Percentiles rank a stretch among this genome's conserved stretches.
phyloP scores from a whole-genome alignment of 1,140 invertebrate species.

The Tetragonula clypearis region DNA sequence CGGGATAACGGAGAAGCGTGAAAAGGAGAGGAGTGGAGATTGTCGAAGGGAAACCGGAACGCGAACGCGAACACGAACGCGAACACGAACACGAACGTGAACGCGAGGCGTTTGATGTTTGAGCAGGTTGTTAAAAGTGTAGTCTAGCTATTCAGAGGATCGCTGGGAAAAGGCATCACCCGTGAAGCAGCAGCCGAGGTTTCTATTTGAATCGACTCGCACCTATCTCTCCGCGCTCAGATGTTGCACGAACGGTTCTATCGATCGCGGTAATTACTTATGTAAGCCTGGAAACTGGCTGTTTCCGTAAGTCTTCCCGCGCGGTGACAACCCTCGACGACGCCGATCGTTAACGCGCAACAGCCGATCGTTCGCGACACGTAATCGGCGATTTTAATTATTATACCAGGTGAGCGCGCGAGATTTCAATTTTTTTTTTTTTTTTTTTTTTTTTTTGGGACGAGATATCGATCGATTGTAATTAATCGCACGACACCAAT shows the following conservation, averaged over 20 bases:
- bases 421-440: too few species aligned
- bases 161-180: constrained; percentile 32
- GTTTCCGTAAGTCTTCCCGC: not conserved
- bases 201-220: constrained; percentile 16
- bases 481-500: not conserved
- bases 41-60: not conserved
- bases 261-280: constrained; percentile 48
- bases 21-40: constrained; percentile 8
- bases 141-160: constrained; percentile 34
- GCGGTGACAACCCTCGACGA: not conserved
- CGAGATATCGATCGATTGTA: not conserved
- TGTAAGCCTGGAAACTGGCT: constrained; percentile 18
- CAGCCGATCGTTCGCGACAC: not conserved
- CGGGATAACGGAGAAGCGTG: constrained; percentile 42
- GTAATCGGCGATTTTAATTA: constrained; percentile 14
- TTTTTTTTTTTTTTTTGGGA: too few species aligned
- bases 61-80: not conserved
- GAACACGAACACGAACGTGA: not conserved
- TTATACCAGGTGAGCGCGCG: too few species aligned
- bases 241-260: constrained; percentile 15
- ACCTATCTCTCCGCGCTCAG: not conserved
- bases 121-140: constrained; percentile 25
- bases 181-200: constrained; percentile 26
- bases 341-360: not conserved
- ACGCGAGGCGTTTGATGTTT: constrained; percentile 50